phyloP scores from a whole-genome alignment of 1,140 invertebrate species.

The Aphis craccivora region DNA sequence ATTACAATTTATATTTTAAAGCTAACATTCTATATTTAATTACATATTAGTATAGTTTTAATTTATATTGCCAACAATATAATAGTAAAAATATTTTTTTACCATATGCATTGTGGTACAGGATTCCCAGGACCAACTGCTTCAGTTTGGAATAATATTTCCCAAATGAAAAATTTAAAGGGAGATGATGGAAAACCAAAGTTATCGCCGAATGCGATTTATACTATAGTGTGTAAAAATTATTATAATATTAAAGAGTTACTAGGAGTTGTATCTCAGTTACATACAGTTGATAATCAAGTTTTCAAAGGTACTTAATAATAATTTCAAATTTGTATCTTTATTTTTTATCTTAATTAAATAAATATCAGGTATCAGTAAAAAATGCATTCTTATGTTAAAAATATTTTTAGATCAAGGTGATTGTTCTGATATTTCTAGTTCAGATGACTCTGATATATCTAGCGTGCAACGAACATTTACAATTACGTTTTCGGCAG shows the following conservation, averaged over 20 bases:
- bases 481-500: neutral
- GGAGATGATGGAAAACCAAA: neutral
- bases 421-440: neutral
- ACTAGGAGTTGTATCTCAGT: neutral
- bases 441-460: neutral
- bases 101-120: neutral
- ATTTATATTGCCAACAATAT: neutral
- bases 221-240: neutral
- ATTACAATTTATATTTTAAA: neutral
- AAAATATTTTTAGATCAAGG: neutral
- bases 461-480: neutral
- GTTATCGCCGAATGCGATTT: neutral
- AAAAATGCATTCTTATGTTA: neutral
- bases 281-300: neutral
- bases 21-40: too few relatives aligned
- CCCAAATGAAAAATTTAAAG: neutral
- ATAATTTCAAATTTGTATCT: too few relatives aligned
- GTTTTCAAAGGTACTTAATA: neutral
- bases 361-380: neutral
- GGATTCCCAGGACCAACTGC: neutral
- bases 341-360: too few relatives aligned
- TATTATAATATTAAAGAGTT: neutral
- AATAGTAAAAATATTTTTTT: neutral
- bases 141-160: neutral
- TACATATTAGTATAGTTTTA: too few relatives aligned